phyloP scores from a whole-genome alignment of 37 sponge, comb jelly and placozoan genomes.

The Chondrilla cf. caribensis region DNA sequence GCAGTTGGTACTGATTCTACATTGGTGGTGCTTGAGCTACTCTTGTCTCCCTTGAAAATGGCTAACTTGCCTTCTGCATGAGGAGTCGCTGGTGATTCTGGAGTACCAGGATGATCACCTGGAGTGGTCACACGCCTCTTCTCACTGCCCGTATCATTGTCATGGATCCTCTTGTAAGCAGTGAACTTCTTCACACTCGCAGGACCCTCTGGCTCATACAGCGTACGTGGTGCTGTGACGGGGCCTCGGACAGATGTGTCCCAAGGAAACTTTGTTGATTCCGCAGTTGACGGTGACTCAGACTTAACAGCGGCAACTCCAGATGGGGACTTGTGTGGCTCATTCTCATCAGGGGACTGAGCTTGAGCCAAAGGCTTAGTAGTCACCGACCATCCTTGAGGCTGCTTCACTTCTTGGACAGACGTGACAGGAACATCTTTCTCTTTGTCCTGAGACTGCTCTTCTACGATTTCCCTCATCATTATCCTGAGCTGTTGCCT shows the following conservation, averaged over 20 bases:
- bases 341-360: background rate
- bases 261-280: conserved; percentile 28
- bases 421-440: background rate
- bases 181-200: conserved; percentile 62
- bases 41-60: background rate
- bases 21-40: too few relatives aligned
- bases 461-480: background rate
- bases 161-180: conserved; percentile 2
- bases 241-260: conserved; percentile 43
- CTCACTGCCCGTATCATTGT: background rate
- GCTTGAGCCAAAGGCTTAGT: background rate
- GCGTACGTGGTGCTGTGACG: conserved; percentile 33
- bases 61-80: background rate
- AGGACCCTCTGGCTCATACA: conserved; percentile 79
- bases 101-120: background rate
- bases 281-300: background rate
- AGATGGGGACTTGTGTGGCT: background rate
- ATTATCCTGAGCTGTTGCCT: conserved; percentile 18
- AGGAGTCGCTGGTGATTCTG: background rate
- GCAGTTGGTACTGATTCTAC: too few relatives aligned
- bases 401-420: background rate
- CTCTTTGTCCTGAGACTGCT: background rate
- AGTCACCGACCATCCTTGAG: conserved; percentile 8
- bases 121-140: background rate
- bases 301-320: background rate